Base-by-base conservation (phyloP, 2,113 vertebrate species). In the Macrotus californicus region DNA sequence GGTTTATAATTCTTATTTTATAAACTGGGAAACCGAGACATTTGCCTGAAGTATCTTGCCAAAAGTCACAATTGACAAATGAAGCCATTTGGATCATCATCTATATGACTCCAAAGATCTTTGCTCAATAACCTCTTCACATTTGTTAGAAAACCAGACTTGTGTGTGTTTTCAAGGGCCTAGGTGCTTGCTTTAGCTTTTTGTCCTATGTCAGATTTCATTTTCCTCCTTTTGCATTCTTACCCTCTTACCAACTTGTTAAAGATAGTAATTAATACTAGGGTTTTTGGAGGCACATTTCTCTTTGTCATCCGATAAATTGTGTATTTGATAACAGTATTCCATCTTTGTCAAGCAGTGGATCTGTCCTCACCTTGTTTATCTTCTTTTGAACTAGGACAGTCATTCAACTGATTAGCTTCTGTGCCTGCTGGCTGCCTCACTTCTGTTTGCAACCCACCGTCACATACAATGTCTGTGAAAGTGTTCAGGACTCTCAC, bases 351-450 rank as follows among this genome's bases (percentile, higher is more conserved):
- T 85, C n/a, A 70, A 89, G 69, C 39, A 89, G 3, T 76, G 39
- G 15, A 21, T 88, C 75, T 92, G 46, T 90, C n/a, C 4, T 77
- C 9, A 75, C 29, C 39, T 72, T 82, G 3, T 59, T 80, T 24
- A 52, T 90, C 31, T 91, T 48, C 29, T 72, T 88, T 95, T 70
- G 46, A 94, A 80, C 41, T 89, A 81, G 41, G 39, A 87, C n/a
- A 70, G 15, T 48, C 59, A 39, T 73, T 56, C 18, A 54, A 4
- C 1, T 94, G 64, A 54, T 31, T 67, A 48, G 15, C 59, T 12
- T 41, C 87, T 85, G 36, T 79, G 56, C 16, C 24, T 87, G 7
- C 75, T 70, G 48, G 18, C 34, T 72, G 26, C 29, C 7, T 81
- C 41, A 69, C 48, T 59, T 95, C 84, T 91, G n/a, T 94, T 3